Evolutionary conservation across 2,797 vertebrate species (phyloP), one percentile per base, ranked within the genome.

Genomic region (Decapterus maruadsi): DNA sequence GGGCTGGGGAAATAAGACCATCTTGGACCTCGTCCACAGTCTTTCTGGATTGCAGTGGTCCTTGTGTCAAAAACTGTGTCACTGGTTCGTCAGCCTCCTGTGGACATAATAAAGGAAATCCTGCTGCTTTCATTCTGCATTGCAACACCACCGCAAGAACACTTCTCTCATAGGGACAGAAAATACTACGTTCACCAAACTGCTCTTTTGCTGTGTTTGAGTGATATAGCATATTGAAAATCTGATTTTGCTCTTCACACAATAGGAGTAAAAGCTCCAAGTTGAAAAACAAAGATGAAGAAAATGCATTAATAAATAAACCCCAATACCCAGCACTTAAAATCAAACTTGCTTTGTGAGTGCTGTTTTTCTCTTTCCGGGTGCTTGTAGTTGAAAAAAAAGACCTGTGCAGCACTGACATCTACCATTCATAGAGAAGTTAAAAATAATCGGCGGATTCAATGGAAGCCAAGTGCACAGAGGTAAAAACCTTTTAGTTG

Each of bases 401-500:
- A 36, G 36, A 16, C 38, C 13, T 26, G 45, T 54, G 38, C 46
- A 34, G 16, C 58, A 42, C 53, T 20, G n/a, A 42, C 14, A 57
- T 36, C 36, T 45, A 43, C 38, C 14, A 13, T 53, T 69, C 58
- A 79, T 4, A 68, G 11, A 72, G 11, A 38, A 70, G 77, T 85
- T 77, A 78, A 78, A 83, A 86, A 83, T 81, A 85, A 76, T 72
- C 57, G 16, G 19, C 6, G 2, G 17, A 31, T 58, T 75, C 62
- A 75, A 65, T 67, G 59, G 17, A 62, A 71, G 48, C 57, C 29
- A 46, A 76, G 31, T 55, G 72, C 29, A 71, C 59, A 83, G 61
- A 72, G 56, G 75, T 51, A 26, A 78, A 84, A 81, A 69, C 65
- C 85, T 79, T 82, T 84, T 56, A 75, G 76, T 56, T 89, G 5